Percentiles rank a stretch among this genome's conserved stretches.
phyloP scores from a whole-genome alignment of 2,113 vertebrate genomes.

The Arothron firmamentum region DNA sequence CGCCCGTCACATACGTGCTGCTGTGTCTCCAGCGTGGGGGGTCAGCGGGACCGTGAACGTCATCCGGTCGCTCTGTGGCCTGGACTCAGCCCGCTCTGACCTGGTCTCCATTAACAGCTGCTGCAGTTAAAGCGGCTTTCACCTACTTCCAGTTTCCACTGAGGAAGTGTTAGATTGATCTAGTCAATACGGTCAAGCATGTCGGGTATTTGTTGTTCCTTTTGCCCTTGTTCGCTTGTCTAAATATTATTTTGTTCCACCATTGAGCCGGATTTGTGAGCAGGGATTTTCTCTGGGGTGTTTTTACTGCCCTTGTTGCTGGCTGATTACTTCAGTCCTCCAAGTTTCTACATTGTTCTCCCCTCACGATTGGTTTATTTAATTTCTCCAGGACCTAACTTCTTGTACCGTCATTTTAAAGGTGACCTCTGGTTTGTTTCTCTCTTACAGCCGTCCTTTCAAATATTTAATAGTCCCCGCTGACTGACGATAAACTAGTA shows the following conservation, averaged over 20 bases:
- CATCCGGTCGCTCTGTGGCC: conserved; percentile 36
- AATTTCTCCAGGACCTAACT: conserved; percentile 37
- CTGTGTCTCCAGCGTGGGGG: conserved; percentile 1
- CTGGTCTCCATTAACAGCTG: conserved; percentile 36
- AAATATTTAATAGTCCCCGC: neutral
- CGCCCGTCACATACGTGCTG: too few relatives aligned
- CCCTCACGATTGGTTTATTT: conserved; percentile 26
- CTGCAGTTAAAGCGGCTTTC: conserved; percentile 51
- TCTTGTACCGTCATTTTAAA: conserved; percentile 29
- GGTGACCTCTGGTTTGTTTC: conserved; percentile 28
- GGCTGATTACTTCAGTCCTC: conserved; percentile 31
- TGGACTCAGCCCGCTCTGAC: conserved; percentile 41
- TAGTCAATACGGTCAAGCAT: conserved; percentile 55
- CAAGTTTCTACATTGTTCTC: conserved; percentile 8
- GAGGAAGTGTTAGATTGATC: conserved; percentile 70
- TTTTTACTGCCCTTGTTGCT: conserved; percentile 47
- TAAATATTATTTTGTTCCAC: conserved; percentile 70
- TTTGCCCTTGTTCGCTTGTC: conserved; percentile 54
- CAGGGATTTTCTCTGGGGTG: conserved; percentile 59
- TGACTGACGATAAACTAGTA: conserved; percentile 41
- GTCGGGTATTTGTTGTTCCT: conserved; percentile 65
- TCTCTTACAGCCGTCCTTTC: conserved; percentile 40
- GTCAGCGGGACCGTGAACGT: conserved; percentile 37
- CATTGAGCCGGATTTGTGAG: conserved; percentile 65
- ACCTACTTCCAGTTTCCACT: conserved; percentile 21